phyloP scores from a whole-genome alignment of 2,113 vertebrate genomes.

The Chloropsis hardwickii region DNA sequence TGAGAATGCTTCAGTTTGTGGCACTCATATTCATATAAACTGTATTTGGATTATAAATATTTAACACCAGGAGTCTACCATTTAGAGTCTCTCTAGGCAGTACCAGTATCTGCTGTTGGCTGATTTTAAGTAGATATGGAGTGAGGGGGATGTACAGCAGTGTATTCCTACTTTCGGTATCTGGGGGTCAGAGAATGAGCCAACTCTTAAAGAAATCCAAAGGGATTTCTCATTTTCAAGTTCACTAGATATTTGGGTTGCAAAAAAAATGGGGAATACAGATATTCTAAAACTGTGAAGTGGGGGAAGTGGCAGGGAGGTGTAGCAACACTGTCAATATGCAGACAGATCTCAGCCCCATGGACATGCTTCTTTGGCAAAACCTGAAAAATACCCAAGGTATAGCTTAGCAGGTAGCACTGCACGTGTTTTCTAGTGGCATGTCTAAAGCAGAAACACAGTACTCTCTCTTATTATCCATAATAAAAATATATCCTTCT shows the following conservation, averaged over 20 bases:
- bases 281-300: neutral
- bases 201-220: neutral
- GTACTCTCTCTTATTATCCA: accelerated
- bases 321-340: neutral
- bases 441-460: neutral
- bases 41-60: constrained; percentile 15
- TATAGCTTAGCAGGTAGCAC: neutral
- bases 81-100: neutral
- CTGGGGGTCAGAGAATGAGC: neutral
- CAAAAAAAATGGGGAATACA: neutral
- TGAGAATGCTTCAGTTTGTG: neutral
- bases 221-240: neutral
- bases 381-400: neutral
- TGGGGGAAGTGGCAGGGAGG: neutral
- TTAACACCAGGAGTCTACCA: neutral
- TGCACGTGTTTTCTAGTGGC: neutral
- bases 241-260: neutral
- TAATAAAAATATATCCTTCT: neutral
- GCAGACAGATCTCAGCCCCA: neutral
- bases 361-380: neutral
- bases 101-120: neutral
- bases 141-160: neutral
- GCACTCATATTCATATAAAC: neutral
- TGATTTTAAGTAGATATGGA: neutral
- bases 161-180: neutral